Conservation (phyloP, 2,113 vertebrate genomes). For the Oceanodroma tethys region DNA sequence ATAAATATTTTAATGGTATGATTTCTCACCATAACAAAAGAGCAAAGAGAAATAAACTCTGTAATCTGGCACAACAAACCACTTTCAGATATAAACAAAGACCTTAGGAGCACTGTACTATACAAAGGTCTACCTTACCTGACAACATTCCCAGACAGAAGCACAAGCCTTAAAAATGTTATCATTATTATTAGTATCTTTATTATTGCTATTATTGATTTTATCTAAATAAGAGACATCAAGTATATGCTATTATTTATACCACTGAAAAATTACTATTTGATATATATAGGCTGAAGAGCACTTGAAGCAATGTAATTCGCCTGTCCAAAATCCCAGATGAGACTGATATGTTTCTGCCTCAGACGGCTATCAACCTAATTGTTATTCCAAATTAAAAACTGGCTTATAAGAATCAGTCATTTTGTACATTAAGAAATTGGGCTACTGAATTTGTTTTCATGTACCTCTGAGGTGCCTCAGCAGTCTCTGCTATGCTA, state of each 20-base stretch:
- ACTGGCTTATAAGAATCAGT: neutral
- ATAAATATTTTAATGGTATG: constrained; percentile 66
- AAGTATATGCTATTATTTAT: neutral
- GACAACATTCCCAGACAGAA: neutral
- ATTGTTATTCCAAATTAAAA: neutral
- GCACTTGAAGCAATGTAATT: neutral
- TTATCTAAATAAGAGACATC: neutral
- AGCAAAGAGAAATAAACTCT: constrained; percentile 33
- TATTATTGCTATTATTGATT: neutral
- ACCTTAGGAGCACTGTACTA: neutral
- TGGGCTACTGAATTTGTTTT: neutral
- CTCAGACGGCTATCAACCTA: neutral
- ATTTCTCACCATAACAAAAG: constrained; percentile 54
- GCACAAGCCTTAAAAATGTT: neutral
- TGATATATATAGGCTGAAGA: neutral
- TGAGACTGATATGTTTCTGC: neutral
- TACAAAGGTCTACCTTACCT: neutral
- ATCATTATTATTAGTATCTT: neutral
- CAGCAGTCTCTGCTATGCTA: neutral
- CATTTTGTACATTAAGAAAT: neutral
- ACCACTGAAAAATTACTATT: neutral
- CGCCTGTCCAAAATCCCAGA: neutral
- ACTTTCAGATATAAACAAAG: neutral
- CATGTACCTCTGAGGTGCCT: neutral
- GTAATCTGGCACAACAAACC: constrained; percentile 11